Conservation (phyloP, 2,888 invertebrate genomes). For the Tinea trinotella region DNA sequence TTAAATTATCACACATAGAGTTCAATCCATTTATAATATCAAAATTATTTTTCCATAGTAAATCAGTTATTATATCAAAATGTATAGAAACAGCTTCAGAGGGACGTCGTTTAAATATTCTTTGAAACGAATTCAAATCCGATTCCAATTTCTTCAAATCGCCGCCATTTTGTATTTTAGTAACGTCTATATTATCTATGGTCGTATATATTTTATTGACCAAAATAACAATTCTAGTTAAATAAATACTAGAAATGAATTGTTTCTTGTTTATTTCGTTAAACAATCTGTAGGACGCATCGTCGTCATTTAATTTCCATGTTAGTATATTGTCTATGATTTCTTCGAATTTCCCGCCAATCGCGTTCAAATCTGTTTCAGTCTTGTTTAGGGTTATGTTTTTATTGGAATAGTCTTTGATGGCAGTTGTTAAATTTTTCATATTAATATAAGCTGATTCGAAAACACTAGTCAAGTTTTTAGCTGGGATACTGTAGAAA, state of each 20-base stretch:
- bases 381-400: slow-evolving; percentile 32
- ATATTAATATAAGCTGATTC: slow-evolving; percentile 41
- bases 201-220: slow-evolving; percentile 40
- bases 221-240: slow-evolving; percentile 44
- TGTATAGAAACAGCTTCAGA: slow-evolving; percentile 43
- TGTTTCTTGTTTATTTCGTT: slow-evolving; percentile 45
- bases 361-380: slow-evolving; percentile 33
- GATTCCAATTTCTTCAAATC: slow-evolving; percentile 31
- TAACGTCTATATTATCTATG: slow-evolving; percentile 28
- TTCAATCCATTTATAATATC: slow-evolving; percentile 37
- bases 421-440: slow-evolving; percentile 31
- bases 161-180: slow-evolving; percentile 28
- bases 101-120: slow-evolving; percentile 45
- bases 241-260: slow-evolving; percentile 39
- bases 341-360: slow-evolving; percentile 38
- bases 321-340: slow-evolving; percentile 38
- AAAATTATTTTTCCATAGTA: slow-evolving; percentile 35
- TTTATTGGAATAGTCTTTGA: slow-evolving; percentile 35
- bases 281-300: slow-evolving; percentile 38
- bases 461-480: slow-evolving; percentile 44
- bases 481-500: slow-evolving; percentile 41
- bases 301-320: slow-evolving; percentile 39
- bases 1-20: slow-evolving; percentile 37
- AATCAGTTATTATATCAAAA: slow-evolving; percentile 51
- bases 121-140: slow-evolving; percentile 38